Percentiles rank a stretch among this genome's conserved stretches.
Conservation (phyloP, 1,140 invertebrate species). For the Cotesia chilonis region DNA sequence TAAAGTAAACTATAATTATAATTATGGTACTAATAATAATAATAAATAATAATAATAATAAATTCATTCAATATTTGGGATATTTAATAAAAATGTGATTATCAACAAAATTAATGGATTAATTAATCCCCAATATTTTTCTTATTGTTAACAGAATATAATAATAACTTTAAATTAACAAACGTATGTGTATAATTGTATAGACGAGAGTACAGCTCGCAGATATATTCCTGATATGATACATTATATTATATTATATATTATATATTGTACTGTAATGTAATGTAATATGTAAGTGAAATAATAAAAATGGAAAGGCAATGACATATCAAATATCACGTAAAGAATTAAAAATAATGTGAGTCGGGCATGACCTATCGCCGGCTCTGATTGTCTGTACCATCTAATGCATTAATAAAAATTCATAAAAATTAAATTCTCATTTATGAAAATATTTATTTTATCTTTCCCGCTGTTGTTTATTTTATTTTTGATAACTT, state of each 20-base stretch:
- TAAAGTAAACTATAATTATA: not conserved
- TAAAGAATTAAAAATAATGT: not conserved
- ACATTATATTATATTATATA: not conserved
- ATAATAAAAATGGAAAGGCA: not conserved
- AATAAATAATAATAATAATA: not conserved
- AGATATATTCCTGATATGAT: not conserved
- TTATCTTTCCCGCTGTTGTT: not conserved
- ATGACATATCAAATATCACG: slow-evolving; percentile 6
- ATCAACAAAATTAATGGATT: slow-evolving; percentile 11
- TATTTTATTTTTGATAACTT: too few species aligned
- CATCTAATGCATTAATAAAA: slow-evolving; percentile 8
- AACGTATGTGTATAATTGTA: not conserved
- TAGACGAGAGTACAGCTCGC: too few species aligned
- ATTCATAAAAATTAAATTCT: not conserved
- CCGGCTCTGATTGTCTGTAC: not conserved
- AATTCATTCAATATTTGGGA: slow-evolving; percentile 23
- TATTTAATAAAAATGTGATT: slow-evolving; percentile 32
- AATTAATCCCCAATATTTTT: slow-evolving; percentile 23
- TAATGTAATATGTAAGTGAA: not conserved
- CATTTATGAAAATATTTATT: not conserved
- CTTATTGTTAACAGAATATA: slow-evolving; percentile 12
- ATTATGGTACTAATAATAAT: not conserved
- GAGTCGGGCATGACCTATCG: not conserved
- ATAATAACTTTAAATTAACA: not conserved
- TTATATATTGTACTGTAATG: not conserved